Percentiles rank a stretch among this genome's conserved stretches.
Conservation (phyloP, 30 jellyfish, hydroid and myxozoan genomes). For the Sanderia malayensis region DNA sequence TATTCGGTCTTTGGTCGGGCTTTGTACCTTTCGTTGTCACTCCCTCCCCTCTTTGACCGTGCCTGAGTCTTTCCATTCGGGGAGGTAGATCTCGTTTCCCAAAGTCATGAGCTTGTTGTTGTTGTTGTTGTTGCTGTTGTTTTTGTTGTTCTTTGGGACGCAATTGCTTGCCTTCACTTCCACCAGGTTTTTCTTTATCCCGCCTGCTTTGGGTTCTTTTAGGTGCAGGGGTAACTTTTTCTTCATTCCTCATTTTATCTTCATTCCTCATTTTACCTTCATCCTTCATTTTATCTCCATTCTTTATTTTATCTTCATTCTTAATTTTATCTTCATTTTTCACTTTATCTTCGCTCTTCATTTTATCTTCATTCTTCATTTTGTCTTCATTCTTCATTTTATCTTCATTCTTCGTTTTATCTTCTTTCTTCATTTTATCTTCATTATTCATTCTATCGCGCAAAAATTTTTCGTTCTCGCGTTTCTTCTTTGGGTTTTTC, state of each 20-base stretch:
- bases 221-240: not conserved
- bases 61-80: conserved; percentile 22
- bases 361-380: too few species aligned
- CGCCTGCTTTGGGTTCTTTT: not conserved
- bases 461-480: not conserved
- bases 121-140: not conserved
- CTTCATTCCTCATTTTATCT: not conserved
- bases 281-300: too few species aligned
- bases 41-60: conserved; percentile 6
- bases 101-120: not conserved
- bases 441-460: too few species aligned
- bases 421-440: too few species aligned
- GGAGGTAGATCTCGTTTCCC: conserved; percentile 31
- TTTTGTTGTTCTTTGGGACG: not conserved
- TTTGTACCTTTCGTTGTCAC: not conserved
- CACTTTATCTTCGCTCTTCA: too few species aligned
- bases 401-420: too few species aligned
- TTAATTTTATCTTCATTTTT: too few species aligned
- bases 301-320: too few species aligned
- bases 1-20: not conserved
- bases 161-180: not conserved
- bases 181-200: not conserved
- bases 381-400: too few species aligned
- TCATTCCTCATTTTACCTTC: not conserved
- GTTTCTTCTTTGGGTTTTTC: conserved; percentile 9